These are phyloP conservation scores for Agrotis exclamationis DNA, from an alignment of 2,888 invertebrate genomes.

Conservation along the genomic window DNA sequence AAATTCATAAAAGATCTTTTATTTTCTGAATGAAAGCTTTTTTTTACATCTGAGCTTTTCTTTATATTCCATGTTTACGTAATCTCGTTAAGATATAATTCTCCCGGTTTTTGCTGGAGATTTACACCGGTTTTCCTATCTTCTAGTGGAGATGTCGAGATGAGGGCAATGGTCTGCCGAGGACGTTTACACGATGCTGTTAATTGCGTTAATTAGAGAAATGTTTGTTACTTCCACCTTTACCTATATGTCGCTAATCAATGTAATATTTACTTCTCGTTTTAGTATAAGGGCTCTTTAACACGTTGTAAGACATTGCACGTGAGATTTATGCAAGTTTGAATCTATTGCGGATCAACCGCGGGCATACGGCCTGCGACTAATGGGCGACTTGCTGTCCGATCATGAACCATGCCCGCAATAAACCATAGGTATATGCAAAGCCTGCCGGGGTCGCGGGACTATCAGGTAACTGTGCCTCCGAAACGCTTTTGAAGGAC, in stretches of 20 bases:
- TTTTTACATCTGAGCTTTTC: constrained; percentile 14
- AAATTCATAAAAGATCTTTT: constrained; percentile 54
- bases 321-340: too few species aligned
- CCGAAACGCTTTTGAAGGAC: too few species aligned
- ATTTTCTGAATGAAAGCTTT: constrained; percentile 39
- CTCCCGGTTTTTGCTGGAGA: constrained; percentile 2
- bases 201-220: constrained; percentile 54
- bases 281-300: constrained; percentile 7
- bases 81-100: constrained; percentile 36
- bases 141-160: constrained; percentile 10
- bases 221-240: constrained; percentile 15
- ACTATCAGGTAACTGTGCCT: too few species aligned
- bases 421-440: too few species aligned
- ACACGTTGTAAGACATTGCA: too few species aligned
- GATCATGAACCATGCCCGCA: too few species aligned
- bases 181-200: constrained; percentile 34
- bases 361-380: too few species aligned
- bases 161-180: constrained; percentile 25
- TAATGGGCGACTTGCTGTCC: too few species aligned
- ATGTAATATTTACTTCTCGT: constrained; percentile 18
- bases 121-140: constrained; percentile 19
- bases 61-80: constrained; percentile 35
- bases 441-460: too few species aligned
- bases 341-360: too few species aligned
- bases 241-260: constrained; percentile 7